phyloP scores from a whole-genome alignment of 2,113 vertebrate species.

The Phodopus roborovskii region DNA sequence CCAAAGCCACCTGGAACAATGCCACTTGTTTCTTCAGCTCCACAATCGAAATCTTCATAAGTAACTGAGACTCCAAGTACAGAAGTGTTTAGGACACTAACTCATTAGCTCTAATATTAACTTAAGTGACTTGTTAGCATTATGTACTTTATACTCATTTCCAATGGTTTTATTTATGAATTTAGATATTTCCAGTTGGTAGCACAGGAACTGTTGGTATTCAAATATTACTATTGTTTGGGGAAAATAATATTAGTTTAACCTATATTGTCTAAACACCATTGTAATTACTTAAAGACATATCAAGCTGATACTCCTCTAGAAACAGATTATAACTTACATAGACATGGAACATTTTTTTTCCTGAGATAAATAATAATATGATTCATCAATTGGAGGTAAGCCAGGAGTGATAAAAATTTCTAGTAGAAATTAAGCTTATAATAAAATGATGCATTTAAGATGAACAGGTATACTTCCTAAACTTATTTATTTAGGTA shows the following conservation, averaged over 20 bases:
- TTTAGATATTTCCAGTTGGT: slow-evolving; percentile 34
- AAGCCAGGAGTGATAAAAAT: slow-evolving; percentile 40
- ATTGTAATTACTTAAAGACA: slow-evolving; percentile 46
- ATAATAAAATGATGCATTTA: background rate
- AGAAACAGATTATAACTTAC: slow-evolving; percentile 61
- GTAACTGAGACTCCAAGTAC: slow-evolving; percentile 66
- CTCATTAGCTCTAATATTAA: background rate
- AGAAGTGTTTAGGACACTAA: background rate
- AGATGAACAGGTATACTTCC: slow-evolving; percentile 27
- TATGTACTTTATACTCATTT: slow-evolving; percentile 63
- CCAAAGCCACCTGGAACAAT: slow-evolving; percentile 59
- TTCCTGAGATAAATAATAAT: slow-evolving; percentile 53
- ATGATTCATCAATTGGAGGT: slow-evolving; percentile 64
- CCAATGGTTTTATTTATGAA: slow-evolving; percentile 27
- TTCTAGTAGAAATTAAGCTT: slow-evolving; percentile 36
- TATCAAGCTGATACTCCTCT: background rate
- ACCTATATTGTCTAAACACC: background rate
- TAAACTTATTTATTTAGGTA: slow-evolving; percentile 57
- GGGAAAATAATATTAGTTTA: slow-evolving; percentile 56
- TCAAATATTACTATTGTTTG: slow-evolving; percentile 14
- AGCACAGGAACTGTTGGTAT: slow-evolving; percentile 30
- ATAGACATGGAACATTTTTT: slow-evolving; percentile 46
- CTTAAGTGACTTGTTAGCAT: slow-evolving; percentile 24
- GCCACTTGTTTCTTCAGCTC: slow-evolving; percentile 41
- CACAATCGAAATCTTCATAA: slow-evolving; percentile 66